These are phyloP conservation scores for Drosophila fungiperda DNA, from an alignment of 2,888 invertebrate species.

Conservation along the genomic window DNA sequence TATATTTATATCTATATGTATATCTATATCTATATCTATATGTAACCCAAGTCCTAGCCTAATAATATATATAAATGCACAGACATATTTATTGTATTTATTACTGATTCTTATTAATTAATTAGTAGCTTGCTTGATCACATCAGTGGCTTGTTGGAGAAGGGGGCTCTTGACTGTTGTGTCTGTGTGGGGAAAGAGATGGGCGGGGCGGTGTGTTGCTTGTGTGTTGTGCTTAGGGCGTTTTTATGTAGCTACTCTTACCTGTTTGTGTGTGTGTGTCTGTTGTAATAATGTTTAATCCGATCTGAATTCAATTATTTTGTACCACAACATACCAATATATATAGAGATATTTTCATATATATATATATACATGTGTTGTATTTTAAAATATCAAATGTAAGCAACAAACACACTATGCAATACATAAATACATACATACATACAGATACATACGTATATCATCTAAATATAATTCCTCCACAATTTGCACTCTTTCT, in stretches of 20 bases:
- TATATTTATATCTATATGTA: background rate
- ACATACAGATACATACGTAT: conserved; percentile 16
- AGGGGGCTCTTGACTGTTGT: conserved; percentile 9
- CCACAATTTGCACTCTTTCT: conserved; percentile 3
- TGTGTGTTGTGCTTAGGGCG: conserved; percentile 40
- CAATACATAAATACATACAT: conserved; percentile 18
- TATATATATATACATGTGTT: background rate
- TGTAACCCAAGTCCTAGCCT: conserved; percentile 1
- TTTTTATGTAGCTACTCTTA: conserved; percentile 22
- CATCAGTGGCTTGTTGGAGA: background rate
- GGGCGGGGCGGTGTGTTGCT: background rate
- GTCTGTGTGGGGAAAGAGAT: background rate
- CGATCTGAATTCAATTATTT: background rate
- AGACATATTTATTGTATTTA: conserved; percentile 9
- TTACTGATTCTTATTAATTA: background rate
- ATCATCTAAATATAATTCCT: conserved; percentile 2
- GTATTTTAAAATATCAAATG: background rate
- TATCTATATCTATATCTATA: background rate
- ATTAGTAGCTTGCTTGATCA: conserved; percentile 17
- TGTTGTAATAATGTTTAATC: conserved; percentile 23
- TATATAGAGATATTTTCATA: conserved; percentile 1
- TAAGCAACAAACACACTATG: conserved; percentile 1
- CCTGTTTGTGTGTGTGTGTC: conserved; percentile 4
- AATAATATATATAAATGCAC: conserved; percentile 8
- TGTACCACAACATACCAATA: background rate